Evolutionary conservation across 2,113 vertebrate species (phyloP), one percentile per base, ranked within the genome.

Genomic region (Clarias gariepinus): DNA sequence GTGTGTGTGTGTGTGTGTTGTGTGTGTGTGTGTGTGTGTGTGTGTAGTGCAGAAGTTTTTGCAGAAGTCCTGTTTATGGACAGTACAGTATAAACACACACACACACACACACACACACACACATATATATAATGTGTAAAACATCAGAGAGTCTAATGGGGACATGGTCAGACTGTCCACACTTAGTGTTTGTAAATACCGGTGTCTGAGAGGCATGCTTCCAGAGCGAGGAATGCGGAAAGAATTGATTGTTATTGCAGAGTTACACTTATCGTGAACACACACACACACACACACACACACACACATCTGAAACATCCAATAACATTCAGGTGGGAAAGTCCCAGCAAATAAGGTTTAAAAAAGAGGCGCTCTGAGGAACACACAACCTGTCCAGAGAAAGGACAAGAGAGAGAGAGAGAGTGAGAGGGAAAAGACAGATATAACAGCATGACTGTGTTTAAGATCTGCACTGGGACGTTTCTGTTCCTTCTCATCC

Each of bases 401-500:
- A 53, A 4, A n/a, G 11, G n/a, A 0, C 57, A 8, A 79, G 18
- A 33, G n/a, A 28, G 5, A 28, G 25, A 30, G 74, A 55, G 13
- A 28, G 12, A 76, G n/a, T n/a, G 8, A 23, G 19, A 23, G 21
- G 15, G 5, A 78, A 10, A 78, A 53, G 25, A 16, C 23, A 2
- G 23, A 77, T 30, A 53, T 11, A 53, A 47, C 19, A 47, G 16
- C 53, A 83, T 87, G 76, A 5, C 2, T 1, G 71, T 18, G 23
- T 1, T 23, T 33, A 82, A 52, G 53, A n/a, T 64, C 4, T 78
- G 6, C 5, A 25, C 28, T 19, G 12, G 30, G 36, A 76, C 58
- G 2, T 41, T 85, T 61, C 55, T 90, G 13, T 30, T 8, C 15
- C 7, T 90, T 28, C 5, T 90, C 28, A n/a, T 84, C 58, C 57